phyloP scores from a whole-genome alignment of 2,797 vertebrate species.

The Pseudochaenichthys georgianus region DNA sequence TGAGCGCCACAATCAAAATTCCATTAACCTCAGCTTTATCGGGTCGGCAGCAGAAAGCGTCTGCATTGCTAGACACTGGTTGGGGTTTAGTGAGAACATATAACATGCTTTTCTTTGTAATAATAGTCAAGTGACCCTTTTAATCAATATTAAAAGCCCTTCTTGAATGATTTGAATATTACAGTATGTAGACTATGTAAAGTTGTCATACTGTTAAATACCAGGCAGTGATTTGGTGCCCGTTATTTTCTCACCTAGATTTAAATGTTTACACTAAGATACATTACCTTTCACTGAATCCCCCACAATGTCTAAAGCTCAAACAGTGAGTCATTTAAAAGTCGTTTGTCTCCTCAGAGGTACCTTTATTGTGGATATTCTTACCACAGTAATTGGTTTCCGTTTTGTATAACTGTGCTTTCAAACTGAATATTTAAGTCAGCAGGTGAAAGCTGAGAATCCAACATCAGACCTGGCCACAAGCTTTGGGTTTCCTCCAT shows the following conservation, averaged over 20 bases:
- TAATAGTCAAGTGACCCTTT: too few species aligned
- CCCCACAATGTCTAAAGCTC: constrained; percentile 11
- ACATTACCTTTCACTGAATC: constrained; percentile 21
- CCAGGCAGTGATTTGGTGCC: not conserved
- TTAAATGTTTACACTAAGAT: constrained; percentile 15
- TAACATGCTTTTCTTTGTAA: too few species aligned
- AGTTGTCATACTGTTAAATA: not conserved
- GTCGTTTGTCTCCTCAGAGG: constrained; percentile 6
- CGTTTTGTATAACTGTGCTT: constrained; percentile 12
- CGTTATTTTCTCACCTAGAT: not conserved
- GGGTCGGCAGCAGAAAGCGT: too few species aligned
- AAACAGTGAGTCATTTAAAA: constrained; percentile 35
- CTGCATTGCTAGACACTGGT: too few species aligned
- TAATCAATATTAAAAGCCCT: too few species aligned
- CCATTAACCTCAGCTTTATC: too few species aligned
- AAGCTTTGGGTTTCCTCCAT: constrained; percentile 36
- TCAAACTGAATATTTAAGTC: constrained; percentile 22
- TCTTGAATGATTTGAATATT: too few species aligned
- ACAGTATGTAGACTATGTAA: too few species aligned
- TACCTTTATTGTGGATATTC: constrained; percentile 4
- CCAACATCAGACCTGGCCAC: constrained; percentile 36
- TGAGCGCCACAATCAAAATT: not conserved
- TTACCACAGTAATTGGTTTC: not conserved
- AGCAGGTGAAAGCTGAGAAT: constrained; percentile 35
- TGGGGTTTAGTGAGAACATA: too few species aligned